phyloP scores from a whole-genome alignment of 1,140 invertebrate species.

The Lethrus apterus region DNA sequence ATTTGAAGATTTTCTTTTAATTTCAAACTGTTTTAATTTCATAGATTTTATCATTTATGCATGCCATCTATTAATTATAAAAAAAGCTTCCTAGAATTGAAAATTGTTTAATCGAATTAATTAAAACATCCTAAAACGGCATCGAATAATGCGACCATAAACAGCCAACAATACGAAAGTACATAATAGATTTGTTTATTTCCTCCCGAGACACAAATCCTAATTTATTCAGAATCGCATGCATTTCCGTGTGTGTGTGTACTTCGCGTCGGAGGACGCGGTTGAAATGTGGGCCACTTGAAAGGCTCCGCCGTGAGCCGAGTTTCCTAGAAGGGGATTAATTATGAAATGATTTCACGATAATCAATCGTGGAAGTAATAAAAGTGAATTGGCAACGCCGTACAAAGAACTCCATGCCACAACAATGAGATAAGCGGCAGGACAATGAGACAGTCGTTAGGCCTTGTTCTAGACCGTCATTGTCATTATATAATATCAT shows the following conservation, averaged over 20 bases:
- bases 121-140: no score
- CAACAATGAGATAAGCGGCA: slow-evolving; percentile 26
- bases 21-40: no score
- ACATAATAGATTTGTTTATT: slow-evolving; percentile 5
- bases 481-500: slow-evolving; percentile 37
- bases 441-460: slow-evolving; percentile 27
- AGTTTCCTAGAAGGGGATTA: slow-evolving; percentile 19
- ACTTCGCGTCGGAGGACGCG: not conserved
- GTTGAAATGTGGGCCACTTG: not conserved
- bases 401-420: slow-evolving; percentile 21
- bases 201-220: slow-evolving; percentile 2
- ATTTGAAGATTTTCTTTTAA: no score
- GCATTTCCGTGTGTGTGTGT: no score
- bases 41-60: no score
- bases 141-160: no score
- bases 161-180: slow-evolving; percentile 4
- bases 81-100: no score
- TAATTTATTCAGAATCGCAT: no score
- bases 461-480: slow-evolving; percentile 31
- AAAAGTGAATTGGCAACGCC: slow-evolving; percentile 17
- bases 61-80: no score
- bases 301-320: slow-evolving; percentile 4
- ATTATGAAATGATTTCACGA: slow-evolving; percentile 26
- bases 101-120: no score
- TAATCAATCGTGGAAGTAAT: slow-evolving; percentile 27